Base-by-base conservation (phyloP, 2,797 vertebrate species). In the Propithecus perrieri region DNA sequence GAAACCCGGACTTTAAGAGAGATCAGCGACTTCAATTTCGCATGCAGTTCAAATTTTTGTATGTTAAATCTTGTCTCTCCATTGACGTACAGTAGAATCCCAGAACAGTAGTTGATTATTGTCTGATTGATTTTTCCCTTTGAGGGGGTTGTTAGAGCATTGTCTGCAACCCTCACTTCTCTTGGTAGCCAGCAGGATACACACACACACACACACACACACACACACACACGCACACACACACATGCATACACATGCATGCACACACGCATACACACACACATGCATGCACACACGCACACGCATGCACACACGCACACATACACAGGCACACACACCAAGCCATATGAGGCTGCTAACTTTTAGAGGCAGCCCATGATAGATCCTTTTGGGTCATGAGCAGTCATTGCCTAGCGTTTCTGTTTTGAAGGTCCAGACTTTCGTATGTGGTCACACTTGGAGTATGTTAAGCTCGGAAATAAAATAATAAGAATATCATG, bases 381-480 rank as follows among this genome's bases (percentile, higher is more conserved):
- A 20, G 38, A 63, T 57, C 15, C n/a, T 88, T 69, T 38, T 12
- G 17, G 75, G 28, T 41, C 14, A 35, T 38, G 38, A 53, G 35
- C 38, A 43, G 17, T 65, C 11, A 38, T 41, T 87, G 84, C 46
- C 61, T 20, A 71, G n/a, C 14, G 57, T 69, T 96, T 67, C 67
- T 50, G 48, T 94, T 84, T 81, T 35, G 48, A 96, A 89, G 46
- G 71, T 67, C 57, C 75, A 61, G 59, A 35, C 79, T 63, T 93
- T 75, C 35, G 38, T 81, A 4, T 85, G 57, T 87, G 80, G 53
- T 65, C 15, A 87, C 53, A 72, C 26, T 63, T 81, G 33, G 7
- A 91, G 72, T 76, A n/a, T 18, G 33, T 74, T 88, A 85, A 84
- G 5, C 74, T 93, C 30, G 55, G 55, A 91, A 74, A 63, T n/a